Percentiles rank a stretch among this genome's conserved stretches.
Evolutionary conservation across 2,888 invertebrate species (phyloP).

Genomic region (Campoletis raptor): DNA sequence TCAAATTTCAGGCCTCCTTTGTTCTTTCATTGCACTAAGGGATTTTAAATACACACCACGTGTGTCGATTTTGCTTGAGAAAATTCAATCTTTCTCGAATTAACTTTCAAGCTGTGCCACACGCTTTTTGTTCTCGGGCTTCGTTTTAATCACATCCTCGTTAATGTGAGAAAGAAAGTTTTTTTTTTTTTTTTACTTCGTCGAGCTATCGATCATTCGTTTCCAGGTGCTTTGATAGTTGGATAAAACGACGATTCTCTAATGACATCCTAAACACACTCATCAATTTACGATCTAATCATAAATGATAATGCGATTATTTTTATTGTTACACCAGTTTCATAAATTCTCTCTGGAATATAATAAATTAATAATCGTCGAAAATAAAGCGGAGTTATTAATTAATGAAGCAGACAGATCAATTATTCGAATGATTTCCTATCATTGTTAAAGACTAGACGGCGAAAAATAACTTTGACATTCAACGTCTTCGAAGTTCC

Average conservation of each 20-base stretch:
- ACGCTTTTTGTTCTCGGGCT: neutral
- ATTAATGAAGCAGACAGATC: slow-evolving; percentile 1
- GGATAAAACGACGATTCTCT: neutral
- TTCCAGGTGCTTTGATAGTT: neutral
- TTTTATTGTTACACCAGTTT: neutral
- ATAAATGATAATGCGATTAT: neutral
- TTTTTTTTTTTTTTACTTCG: neutral
- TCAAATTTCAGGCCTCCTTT: slow-evolving; percentile 1
- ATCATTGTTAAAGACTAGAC: neutral
- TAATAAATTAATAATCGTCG: neutral
- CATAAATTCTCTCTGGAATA: neutral
- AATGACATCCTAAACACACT: neutral
- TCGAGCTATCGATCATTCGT: neutral
- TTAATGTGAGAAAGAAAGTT: slow-evolving; percentile 11
- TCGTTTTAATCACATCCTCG: slow-evolving; percentile 7
- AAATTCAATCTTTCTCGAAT: slow-evolving; percentile 12
- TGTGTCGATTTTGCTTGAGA: neutral
- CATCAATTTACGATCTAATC: neutral
- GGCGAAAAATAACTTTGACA: slow-evolving; percentile 15
- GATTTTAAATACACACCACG: neutral
- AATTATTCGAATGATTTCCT: slow-evolving; percentile 4
- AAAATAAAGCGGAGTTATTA: neutral
- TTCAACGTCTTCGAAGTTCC: neutral
- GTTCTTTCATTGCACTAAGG: neutral
- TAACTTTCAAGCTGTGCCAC: neutral